Percentiles rank a stretch among this genome's conserved stretches.
Conservation (phyloP, 2,797 vertebrate species). For the Periophthalmus magnuspinnatus region DNA sequence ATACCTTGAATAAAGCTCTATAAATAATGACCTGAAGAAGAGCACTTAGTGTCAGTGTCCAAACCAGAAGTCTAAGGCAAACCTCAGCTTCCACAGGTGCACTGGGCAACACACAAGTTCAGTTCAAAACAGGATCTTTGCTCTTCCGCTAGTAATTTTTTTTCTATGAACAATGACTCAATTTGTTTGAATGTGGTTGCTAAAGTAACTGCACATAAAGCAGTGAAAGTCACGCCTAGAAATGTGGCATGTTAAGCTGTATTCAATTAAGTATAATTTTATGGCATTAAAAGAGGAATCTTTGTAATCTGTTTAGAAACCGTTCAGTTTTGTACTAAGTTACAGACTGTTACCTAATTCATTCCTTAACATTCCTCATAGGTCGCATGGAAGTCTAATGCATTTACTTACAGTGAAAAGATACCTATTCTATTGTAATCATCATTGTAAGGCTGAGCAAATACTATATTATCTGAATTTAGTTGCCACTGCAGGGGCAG, state of each 20-base stretch:
- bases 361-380: no score
- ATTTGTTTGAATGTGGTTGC: neutral
- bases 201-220: neutral
- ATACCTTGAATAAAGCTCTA: conserved; percentile 30
- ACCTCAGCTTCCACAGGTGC: conserved; percentile 27
- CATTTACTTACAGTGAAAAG: no score
- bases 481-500: no score
- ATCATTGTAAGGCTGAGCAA: no score
- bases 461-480: no score
- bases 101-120: conserved; percentile 20
- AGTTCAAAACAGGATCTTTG: neutral
- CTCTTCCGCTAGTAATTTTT: no score
- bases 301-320: neutral
- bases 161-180: no score
- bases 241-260: neutral
- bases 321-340: no score
- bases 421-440: no score
- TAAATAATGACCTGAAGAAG: conserved; percentile 26
- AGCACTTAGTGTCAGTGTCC: conserved; percentile 46
- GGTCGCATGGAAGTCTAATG: no score
- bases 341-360: no score
- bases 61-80: conserved; percentile 17
- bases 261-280: neutral
- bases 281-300: neutral
- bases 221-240: neutral